phyloP scores from a whole-genome alignment of 2,797 vertebrate genomes.

The Pteronotus mesoamericanus region DNA sequence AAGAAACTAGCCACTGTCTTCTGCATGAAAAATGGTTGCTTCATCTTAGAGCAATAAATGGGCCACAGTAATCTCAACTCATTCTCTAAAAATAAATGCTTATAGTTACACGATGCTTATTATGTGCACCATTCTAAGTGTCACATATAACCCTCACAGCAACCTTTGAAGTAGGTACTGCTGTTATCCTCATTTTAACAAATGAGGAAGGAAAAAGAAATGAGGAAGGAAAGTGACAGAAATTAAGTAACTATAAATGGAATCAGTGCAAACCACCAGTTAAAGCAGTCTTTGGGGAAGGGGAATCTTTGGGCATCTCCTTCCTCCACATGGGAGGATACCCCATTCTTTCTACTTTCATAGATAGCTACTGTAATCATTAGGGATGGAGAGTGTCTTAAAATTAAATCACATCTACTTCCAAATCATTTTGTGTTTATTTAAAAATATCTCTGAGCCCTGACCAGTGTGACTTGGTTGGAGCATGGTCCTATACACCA shows the following conservation, averaged over 20 bases:
- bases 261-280: not conserved
- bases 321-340: not conserved
- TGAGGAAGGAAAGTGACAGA: not conserved
- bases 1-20: constrained; percentile 40
- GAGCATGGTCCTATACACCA: not conserved
- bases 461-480: not conserved
- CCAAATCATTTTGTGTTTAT: not conserved
- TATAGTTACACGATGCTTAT: not conserved
- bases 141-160: not conserved
- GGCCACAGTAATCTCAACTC: not conserved
- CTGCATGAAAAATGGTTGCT: not conserved
- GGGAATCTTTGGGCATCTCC: not conserved
- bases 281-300: not conserved
- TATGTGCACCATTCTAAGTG: not conserved
- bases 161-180: not conserved
- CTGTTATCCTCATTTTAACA: not conserved
- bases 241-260: not conserved
- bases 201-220: not conserved
- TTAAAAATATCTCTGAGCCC: not conserved
- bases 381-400: not conserved
- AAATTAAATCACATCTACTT: not conserved
- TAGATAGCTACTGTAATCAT: not conserved
- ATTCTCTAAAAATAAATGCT: constrained; percentile 43
- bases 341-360: not conserved
- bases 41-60: constrained; percentile 18